Conservation (phyloP, 2,113 vertebrate species). For the Axis porcinus region DNA sequence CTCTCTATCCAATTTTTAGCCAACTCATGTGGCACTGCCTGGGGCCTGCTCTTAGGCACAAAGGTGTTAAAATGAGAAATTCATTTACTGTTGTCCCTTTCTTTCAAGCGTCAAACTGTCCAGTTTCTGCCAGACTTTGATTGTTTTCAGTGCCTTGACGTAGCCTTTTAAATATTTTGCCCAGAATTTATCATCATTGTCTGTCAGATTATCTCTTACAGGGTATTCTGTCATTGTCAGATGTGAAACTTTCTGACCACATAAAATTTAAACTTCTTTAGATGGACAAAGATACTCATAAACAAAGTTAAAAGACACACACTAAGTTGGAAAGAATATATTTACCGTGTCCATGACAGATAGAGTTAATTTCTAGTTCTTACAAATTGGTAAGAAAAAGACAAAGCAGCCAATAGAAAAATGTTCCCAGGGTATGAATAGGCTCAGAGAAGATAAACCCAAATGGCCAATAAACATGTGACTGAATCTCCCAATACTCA, state of each 20-base stretch:
- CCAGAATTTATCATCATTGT: not conserved
- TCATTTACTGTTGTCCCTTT: not conserved
- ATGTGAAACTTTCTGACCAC: not conserved
- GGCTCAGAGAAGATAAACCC: slow-evolving; percentile 55
- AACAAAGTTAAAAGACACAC: not conserved
- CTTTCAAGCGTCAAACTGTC: not conserved
- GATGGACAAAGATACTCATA: not conserved
- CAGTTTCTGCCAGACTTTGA: not conserved
- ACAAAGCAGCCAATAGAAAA: slow-evolving; percentile 34
- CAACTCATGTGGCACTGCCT: fast-evolving
- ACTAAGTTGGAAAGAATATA: not conserved
- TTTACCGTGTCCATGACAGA: not conserved
- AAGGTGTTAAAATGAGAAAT: not conserved
- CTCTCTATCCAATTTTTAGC: not conserved
- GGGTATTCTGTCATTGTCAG: not conserved
- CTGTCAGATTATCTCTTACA: not conserved
- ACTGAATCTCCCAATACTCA: not conserved
- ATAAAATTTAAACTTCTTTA: not conserved
- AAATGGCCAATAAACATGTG: slow-evolving; percentile 53
- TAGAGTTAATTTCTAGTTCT: slow-evolving; percentile 56
- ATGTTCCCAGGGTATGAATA: slow-evolving; percentile 48
- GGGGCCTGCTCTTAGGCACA: not conserved
- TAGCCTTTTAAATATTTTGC: not conserved
- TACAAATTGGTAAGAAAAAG: slow-evolving; percentile 59
- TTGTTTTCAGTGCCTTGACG: not conserved